phyloP scores from a whole-genome alignment of 2,888 invertebrate genomes.

The Altica lythri region DNA sequence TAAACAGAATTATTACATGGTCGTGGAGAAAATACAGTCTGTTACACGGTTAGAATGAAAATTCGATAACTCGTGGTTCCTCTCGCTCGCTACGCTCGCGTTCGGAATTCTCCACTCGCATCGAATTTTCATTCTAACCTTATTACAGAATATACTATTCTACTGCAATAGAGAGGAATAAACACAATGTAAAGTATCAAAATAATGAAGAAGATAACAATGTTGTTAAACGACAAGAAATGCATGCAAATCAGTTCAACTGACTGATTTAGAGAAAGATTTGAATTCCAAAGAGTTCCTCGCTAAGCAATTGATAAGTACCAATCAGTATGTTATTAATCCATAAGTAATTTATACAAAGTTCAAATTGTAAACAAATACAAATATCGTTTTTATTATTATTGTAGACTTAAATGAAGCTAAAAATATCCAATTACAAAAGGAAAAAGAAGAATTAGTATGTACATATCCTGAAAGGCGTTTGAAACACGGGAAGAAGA shows the following conservation, averaged over 20 bases:
- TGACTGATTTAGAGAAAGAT: conserved; percentile 72
- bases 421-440: conserved; percentile 70
- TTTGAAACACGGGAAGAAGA: conserved; percentile 57
- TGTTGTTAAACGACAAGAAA: conserved; percentile 67
- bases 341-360: conserved; percentile 41
- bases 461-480: conserved; percentile 68
- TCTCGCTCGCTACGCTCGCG: no score
- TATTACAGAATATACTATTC: no score
- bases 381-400: neutral
- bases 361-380: neutral
- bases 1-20: no score
- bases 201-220: conserved; percentile 52
- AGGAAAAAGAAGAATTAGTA: conserved; percentile 74
- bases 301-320: conserved; percentile 67
- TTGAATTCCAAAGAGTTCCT: conserved; percentile 70
- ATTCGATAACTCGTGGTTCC: no score
- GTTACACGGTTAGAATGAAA: no score
- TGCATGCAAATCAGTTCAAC: conserved; percentile 70
- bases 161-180: conserved; percentile 38
- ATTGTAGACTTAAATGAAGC: conserved; percentile 64
- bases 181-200: conserved; percentile 20
- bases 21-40: no score
- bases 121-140: no score
- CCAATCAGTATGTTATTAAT: conserved; percentile 58
- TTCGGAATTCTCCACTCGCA: no score